A percentile compares a stretch with the other conserved stretches of the same genome.
Evolutionary conservation across 2,888 invertebrate genomes (phyloP).

Genomic region (Cheiracanthium punctorium): DNA sequence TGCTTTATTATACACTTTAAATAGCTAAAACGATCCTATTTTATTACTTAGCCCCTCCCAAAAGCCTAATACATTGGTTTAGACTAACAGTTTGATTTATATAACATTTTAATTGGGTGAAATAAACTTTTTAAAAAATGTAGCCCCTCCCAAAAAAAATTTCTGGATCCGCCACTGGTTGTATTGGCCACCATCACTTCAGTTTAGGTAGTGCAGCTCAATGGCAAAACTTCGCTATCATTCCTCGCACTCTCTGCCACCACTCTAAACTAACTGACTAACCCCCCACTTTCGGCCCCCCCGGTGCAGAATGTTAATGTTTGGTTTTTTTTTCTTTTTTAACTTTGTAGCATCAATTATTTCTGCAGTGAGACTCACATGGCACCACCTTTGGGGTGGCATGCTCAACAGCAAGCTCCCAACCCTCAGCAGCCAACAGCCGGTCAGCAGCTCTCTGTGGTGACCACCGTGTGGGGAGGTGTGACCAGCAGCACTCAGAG

Average conservation of each 20-base stretch:
- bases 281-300: slow-evolving; percentile 73
- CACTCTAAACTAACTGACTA: slow-evolving; percentile 41
- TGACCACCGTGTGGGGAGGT: slow-evolving; percentile 80
- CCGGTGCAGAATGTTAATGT: slow-evolving; percentile 54
- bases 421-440: slow-evolving; percentile 47
- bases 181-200: no score
- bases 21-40: no score
- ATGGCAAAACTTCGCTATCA: no score
- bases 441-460: slow-evolving; percentile 80
- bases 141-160: no score
- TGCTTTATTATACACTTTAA: no score
- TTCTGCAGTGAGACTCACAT: slow-evolving; percentile 74
- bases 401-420: slow-evolving; percentile 73
- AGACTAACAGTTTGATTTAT: no score
- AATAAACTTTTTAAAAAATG: no score
- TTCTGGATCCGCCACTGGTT: no score
- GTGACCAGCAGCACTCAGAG: slow-evolving; percentile 72
- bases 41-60: no score
- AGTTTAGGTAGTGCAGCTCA: no score
- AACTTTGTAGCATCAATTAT: slow-evolving; percentile 68
- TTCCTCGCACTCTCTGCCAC: not conserved
- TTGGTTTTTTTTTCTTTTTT: slow-evolving; percentile 9
- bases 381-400: slow-evolving; percentile 67
- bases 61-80: no score
- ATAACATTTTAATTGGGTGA: no score